Conservation (phyloP, 2,888 invertebrate genomes). For the Linnaemya vulpina region DNA sequence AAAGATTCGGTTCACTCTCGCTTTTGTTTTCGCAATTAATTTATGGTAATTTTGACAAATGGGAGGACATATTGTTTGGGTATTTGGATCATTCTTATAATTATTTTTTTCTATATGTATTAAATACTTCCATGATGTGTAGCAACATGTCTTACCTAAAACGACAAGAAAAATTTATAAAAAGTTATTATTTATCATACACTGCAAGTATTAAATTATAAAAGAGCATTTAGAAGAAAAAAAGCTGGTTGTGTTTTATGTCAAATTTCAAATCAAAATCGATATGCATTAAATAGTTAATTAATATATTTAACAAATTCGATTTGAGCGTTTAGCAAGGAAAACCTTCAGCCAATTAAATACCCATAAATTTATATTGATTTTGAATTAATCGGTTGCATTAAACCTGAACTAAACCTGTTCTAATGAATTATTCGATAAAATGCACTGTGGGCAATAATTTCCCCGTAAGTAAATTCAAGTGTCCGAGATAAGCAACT, state of each 20-base stretch:
- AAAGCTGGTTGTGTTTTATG: slow-evolving; percentile 20
- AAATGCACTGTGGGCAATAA: not conserved
- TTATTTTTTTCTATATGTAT: not conserved
- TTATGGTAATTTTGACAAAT: slow-evolving; percentile 43
- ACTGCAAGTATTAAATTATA: not conserved
- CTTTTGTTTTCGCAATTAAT: slow-evolving; percentile 38
- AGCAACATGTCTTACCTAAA: slow-evolving; percentile 30
- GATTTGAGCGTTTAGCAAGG: not conserved
- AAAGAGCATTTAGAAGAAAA: not conserved
- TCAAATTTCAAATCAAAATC: not conserved
- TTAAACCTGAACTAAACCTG: not conserved
- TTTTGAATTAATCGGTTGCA: not conserved
- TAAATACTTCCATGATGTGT: not conserved
- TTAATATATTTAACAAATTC: slow-evolving; percentile 32
- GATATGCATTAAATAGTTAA: slow-evolving; percentile 24
- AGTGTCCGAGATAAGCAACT: no score
- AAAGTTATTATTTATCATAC: slow-evolving; percentile 17
- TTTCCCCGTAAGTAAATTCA: not conserved
- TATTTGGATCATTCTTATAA: slow-evolving; percentile 10
- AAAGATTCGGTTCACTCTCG: slow-evolving; percentile 63
- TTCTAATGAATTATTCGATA: not conserved
- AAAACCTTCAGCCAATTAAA: slow-evolving; percentile 5
- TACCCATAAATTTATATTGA: not conserved
- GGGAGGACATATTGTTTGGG: slow-evolving; percentile 1
- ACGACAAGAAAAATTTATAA: slow-evolving; percentile 20